These are phyloP conservation scores for Stratiolaelaps scimitus DNA, from an alignment of 1,140 invertebrate genomes.

Conservation along the genomic window DNA sequence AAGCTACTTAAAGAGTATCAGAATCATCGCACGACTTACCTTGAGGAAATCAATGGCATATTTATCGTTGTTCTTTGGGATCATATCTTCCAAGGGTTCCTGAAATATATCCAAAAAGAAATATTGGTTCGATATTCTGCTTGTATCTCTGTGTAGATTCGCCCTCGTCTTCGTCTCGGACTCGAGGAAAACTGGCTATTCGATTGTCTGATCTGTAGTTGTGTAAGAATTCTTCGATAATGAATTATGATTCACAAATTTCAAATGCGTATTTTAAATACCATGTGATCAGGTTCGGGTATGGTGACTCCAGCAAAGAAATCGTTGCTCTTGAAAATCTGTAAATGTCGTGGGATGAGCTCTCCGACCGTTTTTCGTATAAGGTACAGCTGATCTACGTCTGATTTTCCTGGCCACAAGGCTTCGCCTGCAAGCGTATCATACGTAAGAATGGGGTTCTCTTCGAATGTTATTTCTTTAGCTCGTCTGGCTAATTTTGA, in stretches of 20 bases:
- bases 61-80: conserved; percentile 56
- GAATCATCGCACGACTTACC: conserved; percentile 43
- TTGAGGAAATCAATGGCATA: conserved; percentile 70
- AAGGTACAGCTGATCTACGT: conserved; percentile 92
- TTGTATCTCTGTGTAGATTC: no score
- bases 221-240: no score
- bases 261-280: conserved; percentile 36
- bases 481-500: no score
- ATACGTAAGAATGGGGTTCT: no score
- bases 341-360: conserved; percentile 78
- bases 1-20: background rate
- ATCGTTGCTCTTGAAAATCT: conserved; percentile 86
- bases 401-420: conserved; percentile 93
- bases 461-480: no score
- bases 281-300: conserved; percentile 59
- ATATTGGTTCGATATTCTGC: no score
- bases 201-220: no score
- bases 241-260: no score
- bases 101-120: conserved; percentile 37
- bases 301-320: conserved; percentile 76
- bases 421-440: conserved; percentile 56
- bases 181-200: no score
- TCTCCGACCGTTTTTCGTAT: conserved; percentile 77
- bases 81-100: conserved; percentile 64
- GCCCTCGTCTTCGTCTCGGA: background rate